Conservation (phyloP, 2,888 invertebrate genomes). For the Hypomecis atomaria region DNA sequence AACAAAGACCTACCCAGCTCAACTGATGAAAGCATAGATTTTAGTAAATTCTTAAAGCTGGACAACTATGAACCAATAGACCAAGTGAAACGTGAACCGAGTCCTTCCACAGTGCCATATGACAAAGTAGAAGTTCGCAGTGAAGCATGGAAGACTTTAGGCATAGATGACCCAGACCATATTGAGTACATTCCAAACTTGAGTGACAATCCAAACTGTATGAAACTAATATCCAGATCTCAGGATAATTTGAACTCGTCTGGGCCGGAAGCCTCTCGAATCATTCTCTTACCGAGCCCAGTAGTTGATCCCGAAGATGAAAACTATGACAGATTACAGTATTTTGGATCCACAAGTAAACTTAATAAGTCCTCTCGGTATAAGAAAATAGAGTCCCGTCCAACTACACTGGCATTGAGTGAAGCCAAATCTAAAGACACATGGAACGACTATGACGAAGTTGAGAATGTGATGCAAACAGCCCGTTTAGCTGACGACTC, state of each 20-base stretch:
- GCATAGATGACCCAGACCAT: conserved; percentile 89
- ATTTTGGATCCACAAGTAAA: conserved; percentile 91
- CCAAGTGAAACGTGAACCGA: conserved; percentile 77
- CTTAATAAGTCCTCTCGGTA: conserved; percentile 86
- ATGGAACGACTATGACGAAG: conserved; percentile 92
- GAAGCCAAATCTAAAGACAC: conserved; percentile 78
- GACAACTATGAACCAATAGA: conserved; percentile 82
- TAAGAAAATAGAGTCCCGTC: conserved; percentile 87
- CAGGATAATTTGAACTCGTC: conserved; percentile 77
- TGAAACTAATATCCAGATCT: conserved; percentile 81
- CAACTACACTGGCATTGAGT: conserved; percentile 79
- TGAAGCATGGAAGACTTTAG: conserved; percentile 93
- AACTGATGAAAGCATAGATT: conserved; percentile 68
- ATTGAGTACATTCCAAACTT: conserved; percentile 85
- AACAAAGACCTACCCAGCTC: conserved; percentile 62
- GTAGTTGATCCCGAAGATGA: conserved; percentile 81
- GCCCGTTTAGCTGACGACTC: conserved; percentile 92
- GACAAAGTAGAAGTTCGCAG: conserved; percentile 91
- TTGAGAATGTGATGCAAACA: conserved; percentile 87
- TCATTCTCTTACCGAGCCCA: conserved; percentile 82
- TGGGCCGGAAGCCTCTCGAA: conserved; percentile 81
- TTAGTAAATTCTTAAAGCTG: conserved; percentile 82
- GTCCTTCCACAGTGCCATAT: conserved; percentile 84
- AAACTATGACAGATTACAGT: conserved; percentile 92
- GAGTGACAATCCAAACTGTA: conserved; percentile 75